Base-by-base conservation (phyloP, 2,113 vertebrate genomes). In the Ondatra zibethicus region DNA sequence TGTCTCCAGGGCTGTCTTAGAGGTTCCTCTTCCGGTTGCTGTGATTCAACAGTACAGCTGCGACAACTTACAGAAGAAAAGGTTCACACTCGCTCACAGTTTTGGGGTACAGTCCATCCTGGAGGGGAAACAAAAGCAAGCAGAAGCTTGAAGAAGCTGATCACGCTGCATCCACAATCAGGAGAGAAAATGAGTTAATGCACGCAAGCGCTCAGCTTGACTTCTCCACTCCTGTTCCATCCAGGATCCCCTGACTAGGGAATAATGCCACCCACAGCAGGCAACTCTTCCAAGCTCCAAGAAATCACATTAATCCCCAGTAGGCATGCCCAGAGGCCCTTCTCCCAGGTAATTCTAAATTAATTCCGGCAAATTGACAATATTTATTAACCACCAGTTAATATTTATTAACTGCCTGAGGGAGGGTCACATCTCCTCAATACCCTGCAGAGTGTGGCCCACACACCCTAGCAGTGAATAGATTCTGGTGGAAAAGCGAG, bases 371-470 rank as follows among this genome's bases (percentile, higher is more conserved):
- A 86, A 86, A 27, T 23, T 68, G 65, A 87, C 2, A 7, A 47
- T 87, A 52, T 36, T 52, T 50, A 70, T 45, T 50, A 50, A 70
- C 45, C 31, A 68, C 63, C n/a, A n/a, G n/a, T n/a, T n/a, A 7
- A 47, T 87, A 52, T 36, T 52, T 50, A 70, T 45, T 50, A 50
- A 70, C 7, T 36, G 12, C 75, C 13, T 21, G 6, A 0, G 16
- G 70, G 6, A 0, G 31, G 13, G 16, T 31, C 63, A 1, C 5
- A 4, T 23, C 16, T n/a, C 33, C 84, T 47, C 31, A 0, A 6
- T 23, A 42, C 7, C 36, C 92, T 29, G 4, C 23, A 72, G 89
- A 7, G 17, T 3, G 14, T 4, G 16, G 31, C 2, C 3, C 1
- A 8, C 27, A 14, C 1, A 7, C 12, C 16, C 16, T 80, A 36